Conservation (phyloP, 2,113 vertebrate species). For the Sylvilagus bachmani region DNA sequence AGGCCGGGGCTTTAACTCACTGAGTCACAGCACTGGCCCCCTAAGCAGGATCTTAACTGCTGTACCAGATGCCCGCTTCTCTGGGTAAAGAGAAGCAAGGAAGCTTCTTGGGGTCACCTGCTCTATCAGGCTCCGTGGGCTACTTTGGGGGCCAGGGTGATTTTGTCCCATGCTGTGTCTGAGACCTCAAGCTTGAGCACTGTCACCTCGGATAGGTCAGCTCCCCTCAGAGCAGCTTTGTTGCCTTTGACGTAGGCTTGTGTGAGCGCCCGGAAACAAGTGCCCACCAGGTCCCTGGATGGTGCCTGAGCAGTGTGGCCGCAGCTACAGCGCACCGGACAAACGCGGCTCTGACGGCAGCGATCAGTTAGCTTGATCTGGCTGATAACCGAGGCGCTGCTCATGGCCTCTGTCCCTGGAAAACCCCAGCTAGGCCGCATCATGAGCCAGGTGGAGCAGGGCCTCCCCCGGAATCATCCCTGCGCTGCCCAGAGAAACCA, state of each 20-base stretch:
- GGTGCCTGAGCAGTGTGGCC: not conserved
- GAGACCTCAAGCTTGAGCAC: not conserved
- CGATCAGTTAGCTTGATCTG: not conserved
- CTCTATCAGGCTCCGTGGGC: not conserved
- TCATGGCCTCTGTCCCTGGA: conserved; percentile 57
- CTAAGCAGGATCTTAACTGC: not conserved
- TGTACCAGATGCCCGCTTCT: not conserved
- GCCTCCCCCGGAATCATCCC: conserved; percentile 63
- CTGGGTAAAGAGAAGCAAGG: not conserved
- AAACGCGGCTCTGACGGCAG: not conserved
- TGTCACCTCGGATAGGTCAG: not conserved
- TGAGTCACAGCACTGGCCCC: too few relatives aligned
- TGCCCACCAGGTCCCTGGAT: not conserved
- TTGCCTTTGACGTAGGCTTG: not conserved
- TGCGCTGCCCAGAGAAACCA: conserved; percentile 59
- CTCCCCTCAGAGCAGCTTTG: not conserved
- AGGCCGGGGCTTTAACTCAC: too few relatives aligned
- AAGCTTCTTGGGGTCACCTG: not conserved
- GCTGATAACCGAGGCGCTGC: not conserved
- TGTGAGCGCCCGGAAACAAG: not conserved
- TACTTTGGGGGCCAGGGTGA: not conserved
- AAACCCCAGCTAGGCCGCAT: conserved; percentile 35
- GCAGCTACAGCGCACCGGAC: not conserved
- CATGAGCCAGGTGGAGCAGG: conserved; percentile 18
- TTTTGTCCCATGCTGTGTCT: not conserved